A percentile compares a stretch with the other conserved stretches of the same genome.
Evolutionary conservation across 2,888 invertebrate species (phyloP).

Genomic region (Thereva nobilitata): DNA sequence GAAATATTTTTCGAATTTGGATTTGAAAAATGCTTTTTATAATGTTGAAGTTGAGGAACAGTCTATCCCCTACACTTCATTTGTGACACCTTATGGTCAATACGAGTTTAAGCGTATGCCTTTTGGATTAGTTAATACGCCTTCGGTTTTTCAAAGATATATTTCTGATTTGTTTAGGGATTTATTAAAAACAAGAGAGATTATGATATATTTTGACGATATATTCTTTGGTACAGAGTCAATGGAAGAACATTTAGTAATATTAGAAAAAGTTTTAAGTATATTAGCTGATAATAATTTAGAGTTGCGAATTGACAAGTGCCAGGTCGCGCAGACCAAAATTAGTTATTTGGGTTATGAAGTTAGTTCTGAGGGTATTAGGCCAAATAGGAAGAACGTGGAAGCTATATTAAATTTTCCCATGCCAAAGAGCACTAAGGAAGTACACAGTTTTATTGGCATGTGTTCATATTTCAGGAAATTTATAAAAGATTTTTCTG

Average conservation of each 20-base stretch:
- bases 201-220: constrained; percentile 43
- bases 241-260: neutral
- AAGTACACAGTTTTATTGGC: constrained; percentile 32
- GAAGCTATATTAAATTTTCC: constrained; percentile 12
- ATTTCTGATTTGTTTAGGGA: constrained; percentile 18
- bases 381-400: constrained; percentile 12
- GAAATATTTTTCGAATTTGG: constrained; percentile 39
- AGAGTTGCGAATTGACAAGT: constrained; percentile 14
- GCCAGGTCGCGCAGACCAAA: neutral
- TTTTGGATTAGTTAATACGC: constrained; percentile 36
- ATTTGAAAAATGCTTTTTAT: constrained; percentile 23
- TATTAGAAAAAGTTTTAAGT: neutral
- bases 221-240: constrained; percentile 2
- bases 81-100: constrained; percentile 10
- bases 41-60: constrained; percentile 38
- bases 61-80: constrained; percentile 15
- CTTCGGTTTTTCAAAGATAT: constrained; percentile 39
- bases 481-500: constrained; percentile 12
- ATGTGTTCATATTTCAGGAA: constrained; percentile 24
- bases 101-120: constrained; percentile 40
- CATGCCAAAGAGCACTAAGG: constrained; percentile 12
- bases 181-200: constrained; percentile 21
- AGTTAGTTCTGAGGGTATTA: constrained; percentile 4
- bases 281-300: neutral
- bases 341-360: constrained; percentile 15